A percentile compares a stretch with the other conserved stretches of the same genome.
Conservation (phyloP, 2,113 vertebrate genomes). For the Dipodomys stephensi region DNA sequence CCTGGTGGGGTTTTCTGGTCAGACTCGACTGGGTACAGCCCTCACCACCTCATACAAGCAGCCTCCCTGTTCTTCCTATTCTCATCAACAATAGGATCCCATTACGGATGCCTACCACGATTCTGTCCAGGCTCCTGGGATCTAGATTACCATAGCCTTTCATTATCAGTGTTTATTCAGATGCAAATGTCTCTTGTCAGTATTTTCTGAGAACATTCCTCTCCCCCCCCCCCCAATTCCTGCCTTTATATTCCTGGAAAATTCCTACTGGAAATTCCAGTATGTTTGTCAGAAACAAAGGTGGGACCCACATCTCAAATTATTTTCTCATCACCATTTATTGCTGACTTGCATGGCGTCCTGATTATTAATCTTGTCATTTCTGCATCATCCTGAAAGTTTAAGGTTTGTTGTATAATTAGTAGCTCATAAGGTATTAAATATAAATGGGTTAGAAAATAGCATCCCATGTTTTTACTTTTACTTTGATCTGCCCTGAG, state of each 20-base stretch:
- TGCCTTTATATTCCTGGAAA: slow-evolving; percentile 42
- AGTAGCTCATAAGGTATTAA: not conserved
- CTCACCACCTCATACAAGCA: too few species aligned
- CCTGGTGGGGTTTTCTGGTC: not conserved
- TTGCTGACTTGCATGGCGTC: not conserved
- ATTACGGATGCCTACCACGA: not conserved
- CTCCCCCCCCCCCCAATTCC: not conserved
- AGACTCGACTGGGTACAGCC: not conserved
- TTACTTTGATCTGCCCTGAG: not conserved
- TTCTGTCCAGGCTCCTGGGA: not conserved
- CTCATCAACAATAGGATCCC: not conserved
- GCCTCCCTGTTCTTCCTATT: not conserved
- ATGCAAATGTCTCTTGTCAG: not conserved
- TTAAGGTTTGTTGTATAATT: not conserved
- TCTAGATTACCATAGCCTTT: not conserved
- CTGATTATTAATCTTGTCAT: slow-evolving; percentile 2
- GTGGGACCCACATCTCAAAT: not conserved
- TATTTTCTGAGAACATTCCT: slow-evolving; percentile 18
- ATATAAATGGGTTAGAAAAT: not conserved
- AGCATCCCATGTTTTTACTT: not conserved
- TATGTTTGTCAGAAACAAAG: slow-evolving; percentile 5
- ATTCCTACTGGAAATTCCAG: not conserved
- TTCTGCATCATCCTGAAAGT: slow-evolving; percentile 17
- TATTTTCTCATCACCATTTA: not conserved
- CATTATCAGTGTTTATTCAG: slow-evolving; percentile 17